A percentile compares a stretch with the other conserved stretches of the same genome.
phyloP scores from a whole-genome alignment of 1,140 invertebrate species.

The Tetramorium parvispinum region DNA sequence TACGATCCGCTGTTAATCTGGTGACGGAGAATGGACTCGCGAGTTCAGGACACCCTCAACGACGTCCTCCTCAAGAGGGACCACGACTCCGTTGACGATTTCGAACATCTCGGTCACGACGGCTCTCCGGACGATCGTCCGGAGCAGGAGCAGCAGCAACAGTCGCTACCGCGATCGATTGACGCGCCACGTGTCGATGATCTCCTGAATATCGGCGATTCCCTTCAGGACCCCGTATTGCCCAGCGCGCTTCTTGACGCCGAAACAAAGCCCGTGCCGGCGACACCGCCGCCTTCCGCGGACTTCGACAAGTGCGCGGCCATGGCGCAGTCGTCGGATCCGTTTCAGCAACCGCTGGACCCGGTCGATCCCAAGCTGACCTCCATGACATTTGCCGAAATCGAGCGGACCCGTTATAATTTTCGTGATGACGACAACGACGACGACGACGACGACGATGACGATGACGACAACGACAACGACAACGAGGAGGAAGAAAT shows the following conservation, averaged over 20 bases:
- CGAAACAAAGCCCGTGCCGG: slow-evolving; percentile 74
- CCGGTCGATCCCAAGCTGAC: slow-evolving; percentile 80
- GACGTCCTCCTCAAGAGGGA: slow-evolving; percentile 85
- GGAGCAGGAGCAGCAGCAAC: slow-evolving; percentile 40
- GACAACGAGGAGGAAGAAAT: slow-evolving; percentile 15
- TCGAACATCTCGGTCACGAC: slow-evolving; percentile 89
- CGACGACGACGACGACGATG: slow-evolving; percentile 21
- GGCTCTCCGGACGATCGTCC: slow-evolving; percentile 71
- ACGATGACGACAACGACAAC: slow-evolving; percentile 30
- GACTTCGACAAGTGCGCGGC: slow-evolving; percentile 73
- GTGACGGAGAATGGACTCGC: slow-evolving; percentile 29
- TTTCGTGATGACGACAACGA: slow-evolving; percentile 1
- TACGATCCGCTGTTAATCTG: not conserved
- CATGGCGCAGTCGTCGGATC: slow-evolving; percentile 62
- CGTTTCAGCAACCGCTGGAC: slow-evolving; percentile 75
- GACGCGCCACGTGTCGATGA: slow-evolving; percentile 55
- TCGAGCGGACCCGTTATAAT: slow-evolving; percentile 68
- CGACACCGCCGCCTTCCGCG: slow-evolving; percentile 83
- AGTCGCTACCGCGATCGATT: slow-evolving; percentile 47
- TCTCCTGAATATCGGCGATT: slow-evolving; percentile 46
- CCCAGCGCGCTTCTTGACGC: slow-evolving; percentile 21
- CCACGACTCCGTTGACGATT: slow-evolving; percentile 90
- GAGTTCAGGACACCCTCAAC: slow-evolving; percentile 60
- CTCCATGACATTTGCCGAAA: slow-evolving; percentile 86
- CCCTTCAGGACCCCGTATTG: slow-evolving; percentile 27